Percentiles rank a stretch among this genome's conserved stretches.
Conservation (phyloP, 2,113 vertebrate genomes). For the Apeltes quadracus region DNA sequence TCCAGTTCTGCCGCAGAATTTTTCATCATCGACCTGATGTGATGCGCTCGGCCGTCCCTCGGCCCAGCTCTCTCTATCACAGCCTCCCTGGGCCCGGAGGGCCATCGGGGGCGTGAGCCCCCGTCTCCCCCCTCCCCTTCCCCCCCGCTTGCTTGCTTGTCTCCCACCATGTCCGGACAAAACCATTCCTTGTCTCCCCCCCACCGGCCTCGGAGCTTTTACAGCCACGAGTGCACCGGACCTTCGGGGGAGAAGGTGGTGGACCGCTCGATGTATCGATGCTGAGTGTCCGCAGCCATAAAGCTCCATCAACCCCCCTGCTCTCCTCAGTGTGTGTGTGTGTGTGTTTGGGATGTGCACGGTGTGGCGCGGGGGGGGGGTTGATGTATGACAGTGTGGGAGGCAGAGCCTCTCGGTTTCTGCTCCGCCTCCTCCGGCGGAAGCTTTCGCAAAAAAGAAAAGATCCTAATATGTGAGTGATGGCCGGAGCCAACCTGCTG, state of each 20-base stretch:
- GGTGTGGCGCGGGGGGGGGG: constrained; percentile 2
- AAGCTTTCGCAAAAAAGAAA: constrained; percentile 35
- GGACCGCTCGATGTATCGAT: constrained; percentile 62
- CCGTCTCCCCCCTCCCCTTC: no score
- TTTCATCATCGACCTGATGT: constrained; percentile 76
- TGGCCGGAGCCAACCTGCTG: constrained; percentile 69
- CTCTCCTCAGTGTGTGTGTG: constrained; percentile 31
- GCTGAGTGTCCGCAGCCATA: constrained; percentile 54
- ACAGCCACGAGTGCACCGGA: constrained; percentile 37
- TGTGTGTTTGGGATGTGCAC: constrained; percentile 27
- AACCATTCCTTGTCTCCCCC: constrained; percentile 42
- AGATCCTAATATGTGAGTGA: constrained; percentile 61
- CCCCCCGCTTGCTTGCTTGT: constrained; percentile 18
- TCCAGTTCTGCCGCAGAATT: constrained; percentile 55
- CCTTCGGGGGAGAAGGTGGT: constrained; percentile 59
- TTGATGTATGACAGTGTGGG: constrained; percentile 64
- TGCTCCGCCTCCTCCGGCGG: constrained; percentile 36
- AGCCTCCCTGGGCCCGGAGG: constrained; percentile 44
- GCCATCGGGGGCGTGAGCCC: constrained; percentile 53
- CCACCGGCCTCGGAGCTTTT: constrained; percentile 2
- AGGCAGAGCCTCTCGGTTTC: constrained; percentile 50
- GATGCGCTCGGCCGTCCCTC: constrained; percentile 66
- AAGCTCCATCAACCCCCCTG: constrained; percentile 52
- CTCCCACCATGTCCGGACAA: constrained; percentile 30
- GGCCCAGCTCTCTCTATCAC: constrained; percentile 56